Evolutionary conservation across 1,140 invertebrate genomes (phyloP).

Genomic region (Drosophila repletoides): DNA sequence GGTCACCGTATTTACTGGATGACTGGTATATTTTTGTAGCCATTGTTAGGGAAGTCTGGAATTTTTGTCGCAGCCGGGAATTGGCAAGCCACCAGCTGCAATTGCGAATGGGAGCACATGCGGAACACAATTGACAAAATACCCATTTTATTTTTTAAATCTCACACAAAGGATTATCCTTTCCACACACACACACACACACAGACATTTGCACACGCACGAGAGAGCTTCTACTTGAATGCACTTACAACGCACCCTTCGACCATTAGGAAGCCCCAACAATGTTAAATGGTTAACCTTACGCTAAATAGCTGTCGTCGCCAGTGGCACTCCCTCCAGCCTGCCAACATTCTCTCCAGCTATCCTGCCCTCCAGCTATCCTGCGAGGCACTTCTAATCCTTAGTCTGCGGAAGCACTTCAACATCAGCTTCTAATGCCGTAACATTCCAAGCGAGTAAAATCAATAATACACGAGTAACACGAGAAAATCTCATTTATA

Average conservation of each 20-base stretch:
- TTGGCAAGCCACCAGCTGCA: slow-evolving; percentile 38
- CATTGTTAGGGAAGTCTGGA: slow-evolving; percentile 42
- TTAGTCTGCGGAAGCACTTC: slow-evolving; percentile 58
- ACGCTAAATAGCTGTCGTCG: slow-evolving; percentile 60
- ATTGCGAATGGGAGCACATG: slow-evolving; percentile 26
- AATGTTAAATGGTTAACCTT: slow-evolving; percentile 79
- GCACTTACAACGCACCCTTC: slow-evolving; percentile 27
- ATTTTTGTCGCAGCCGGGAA: slow-evolving; percentile 46
- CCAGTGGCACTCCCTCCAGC: slow-evolving; percentile 11
- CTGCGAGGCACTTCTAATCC: slow-evolving; percentile 54
- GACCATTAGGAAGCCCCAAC: slow-evolving; percentile 62
- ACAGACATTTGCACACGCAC: slow-evolving; percentile 4
- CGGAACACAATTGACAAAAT: slow-evolving; percentile 35
- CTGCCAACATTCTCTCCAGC: too few relatives aligned
- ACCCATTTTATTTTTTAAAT: slow-evolving; percentile 43
- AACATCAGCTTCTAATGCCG: slow-evolving; percentile 33
- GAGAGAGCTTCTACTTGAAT: slow-evolving; percentile 34
- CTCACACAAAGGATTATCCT: slow-evolving; percentile 48
- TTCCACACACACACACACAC: slow-evolving; percentile 19
- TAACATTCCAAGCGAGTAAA: slow-evolving; percentile 13
- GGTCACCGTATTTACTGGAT: too few relatives aligned
- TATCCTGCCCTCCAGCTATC: too few relatives aligned
- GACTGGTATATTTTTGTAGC: not conserved
- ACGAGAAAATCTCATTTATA: not conserved
- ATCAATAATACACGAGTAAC: slow-evolving; percentile 33